A percentile compares a stretch with the other conserved stretches of the same genome.
Conservation (phyloP, 2,888 invertebrate species). For the Eristalis intricaria region DNA sequence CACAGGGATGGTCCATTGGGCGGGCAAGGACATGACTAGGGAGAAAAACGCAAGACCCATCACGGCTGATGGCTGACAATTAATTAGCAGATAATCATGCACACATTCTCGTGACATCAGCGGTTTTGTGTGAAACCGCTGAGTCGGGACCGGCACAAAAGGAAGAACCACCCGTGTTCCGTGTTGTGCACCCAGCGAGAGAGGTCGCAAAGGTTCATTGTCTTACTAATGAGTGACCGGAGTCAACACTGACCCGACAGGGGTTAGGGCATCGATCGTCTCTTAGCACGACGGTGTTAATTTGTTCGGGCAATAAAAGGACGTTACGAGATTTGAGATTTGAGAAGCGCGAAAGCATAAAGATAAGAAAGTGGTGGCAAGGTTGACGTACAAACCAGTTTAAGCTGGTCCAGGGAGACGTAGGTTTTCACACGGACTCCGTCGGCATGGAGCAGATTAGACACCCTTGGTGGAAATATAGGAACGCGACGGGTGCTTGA, state of each 20-base stretch:
- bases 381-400: too few species aligned
- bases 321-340: background rate
- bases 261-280: background rate
- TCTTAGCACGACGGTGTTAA: background rate
- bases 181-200: background rate
- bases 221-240: background rate
- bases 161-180: background rate
- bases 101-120: conserved; percentile 51
- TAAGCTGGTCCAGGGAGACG: too few species aligned
- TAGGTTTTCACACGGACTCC: too few species aligned
- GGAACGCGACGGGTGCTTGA: too few species aligned
- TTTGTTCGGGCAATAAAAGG: background rate
- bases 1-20: conserved; percentile 15
- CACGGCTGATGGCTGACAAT: conserved; percentile 27
- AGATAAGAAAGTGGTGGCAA: background rate
- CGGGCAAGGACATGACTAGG: conserved; percentile 33
- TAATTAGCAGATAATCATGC: conserved; percentile 55
- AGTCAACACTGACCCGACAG: background rate
- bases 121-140: conserved; percentile 4
- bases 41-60: conserved; percentile 17
- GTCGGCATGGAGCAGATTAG: too few species aligned
- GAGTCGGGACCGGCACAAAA: background rate
- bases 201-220: background rate
- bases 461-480: too few species aligned
- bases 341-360: background rate